These are phyloP conservation scores for Hydropsyche tenuis DNA, from an alignment of 1,140 invertebrate genomes.

Conservation along the genomic window DNA sequence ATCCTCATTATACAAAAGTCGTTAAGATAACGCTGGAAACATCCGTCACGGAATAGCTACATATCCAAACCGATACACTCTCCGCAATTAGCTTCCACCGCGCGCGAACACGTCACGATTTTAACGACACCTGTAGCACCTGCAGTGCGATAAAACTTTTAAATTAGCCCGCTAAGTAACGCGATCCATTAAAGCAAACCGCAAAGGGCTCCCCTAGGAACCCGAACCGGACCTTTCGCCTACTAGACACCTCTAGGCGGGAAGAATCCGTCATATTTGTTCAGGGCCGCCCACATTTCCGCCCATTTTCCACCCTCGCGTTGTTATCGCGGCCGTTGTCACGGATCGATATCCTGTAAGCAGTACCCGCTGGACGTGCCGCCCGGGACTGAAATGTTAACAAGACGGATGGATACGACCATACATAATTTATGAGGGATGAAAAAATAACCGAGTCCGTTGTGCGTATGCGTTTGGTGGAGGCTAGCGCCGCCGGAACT, in stretches of 20 bases:
- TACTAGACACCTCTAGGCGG: no score
- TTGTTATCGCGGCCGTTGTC: conserved; percentile 17
- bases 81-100: no score
- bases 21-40: no score
- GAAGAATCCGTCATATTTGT: conserved; percentile 7
- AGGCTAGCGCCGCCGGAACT: not conserved
- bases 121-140: conserved; percentile 25
- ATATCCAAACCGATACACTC: not conserved
- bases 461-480: not conserved
- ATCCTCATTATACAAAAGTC: no score
- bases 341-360: conserved; percentile 20
- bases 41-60: not conserved
- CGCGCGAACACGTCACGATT: not conserved
- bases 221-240: not conserved
- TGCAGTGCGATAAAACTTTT: conserved; percentile 30
- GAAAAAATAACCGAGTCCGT: not conserved
- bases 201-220: not conserved
- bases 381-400: conserved; percentile 17
- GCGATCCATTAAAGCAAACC: conserved; percentile 13
- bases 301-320: no score
- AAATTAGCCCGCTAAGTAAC: conserved; percentile 30
- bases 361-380: not conserved
- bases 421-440: conserved; percentile 26
- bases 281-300: no score
- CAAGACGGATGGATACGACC: conserved; percentile 23